Evolutionary conservation across 2,888 invertebrate genomes (phyloP), one percentile per base, ranked within the genome.

Genomic region (Dicycla oo): DNA sequence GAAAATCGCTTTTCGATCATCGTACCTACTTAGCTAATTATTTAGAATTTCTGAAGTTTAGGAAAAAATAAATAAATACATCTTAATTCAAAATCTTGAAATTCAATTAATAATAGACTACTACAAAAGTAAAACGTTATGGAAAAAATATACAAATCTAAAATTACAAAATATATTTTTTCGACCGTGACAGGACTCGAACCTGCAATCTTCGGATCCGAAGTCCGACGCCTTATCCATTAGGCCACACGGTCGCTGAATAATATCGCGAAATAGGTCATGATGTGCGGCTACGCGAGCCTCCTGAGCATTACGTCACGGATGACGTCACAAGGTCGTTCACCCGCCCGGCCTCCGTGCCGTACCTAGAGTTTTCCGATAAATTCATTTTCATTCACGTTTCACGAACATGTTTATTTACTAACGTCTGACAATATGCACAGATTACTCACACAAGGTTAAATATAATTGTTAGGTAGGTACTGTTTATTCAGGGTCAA

Each of bases 171-270:
- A 79, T 0, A 0, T 1, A 4, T n/a, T 0, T 47, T 45, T 62
- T 80, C 93, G 93, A 93, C 93, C 93, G 93, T 93, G 93, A 94
- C 96, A 97, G 97, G 97, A 97, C 97, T 97, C 97, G 97, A 97
- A 97, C 97, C 97, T 97, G 97, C 97, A 97, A 97, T 97, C 97
- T 97, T 97, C 97, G 97, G 97, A 97, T 97, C 96, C 97, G 97
- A 97, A 97, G 97, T 97, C 97, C 97, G 97, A 97, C 97, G 97
- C 97, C 97, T 97, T 97, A 97, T 97, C 97, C 97, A 97, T 97
- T 97, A 97, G 97, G 97, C 97, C 97, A 97, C 97, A 97, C 96
- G 96, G 96, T 96, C 96, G 38, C 20, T 90, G 63, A 7, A 0
- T 0, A 0, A 0, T 0, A 0, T 0, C 3, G 71, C 81, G 88